Evolutionary conservation across 2,888 invertebrate genomes (phyloP), one percentile per base, ranked within the genome.

Genomic region (Eretmocerus hayati): DNA sequence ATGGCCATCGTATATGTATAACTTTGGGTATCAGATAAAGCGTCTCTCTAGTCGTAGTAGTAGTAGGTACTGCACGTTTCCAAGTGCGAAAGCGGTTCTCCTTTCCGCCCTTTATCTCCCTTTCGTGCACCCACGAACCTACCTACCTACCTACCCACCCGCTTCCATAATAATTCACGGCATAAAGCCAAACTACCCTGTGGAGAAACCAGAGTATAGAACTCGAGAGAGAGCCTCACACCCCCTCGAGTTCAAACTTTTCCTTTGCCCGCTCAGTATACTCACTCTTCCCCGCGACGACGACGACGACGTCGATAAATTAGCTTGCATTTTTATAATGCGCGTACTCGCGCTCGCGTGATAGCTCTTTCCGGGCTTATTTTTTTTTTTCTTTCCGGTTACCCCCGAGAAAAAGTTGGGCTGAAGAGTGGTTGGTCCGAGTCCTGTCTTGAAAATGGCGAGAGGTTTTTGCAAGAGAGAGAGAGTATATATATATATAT

Each of bases 161-260:
- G 54, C 53, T 52, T 54, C 41, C 56, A 60, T 63, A 64, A 67
- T 68, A 67, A 69, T 64, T 68, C 63, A 68, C 65, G 64, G 64
- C 65, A 66, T 62, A 62, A 57, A 57, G 56, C 57, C 56, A 56
- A 61, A 60, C 58, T 62, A 58, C 58, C 57, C 57, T 54, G 58
- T 52, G 55, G 53, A 49, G 26, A 6, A 11, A 26, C 8, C 26
- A 26, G 26, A n/a, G n/a, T n/a, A n/a, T n/a, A n/a, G n/a, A n/a
- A n/a, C n/a, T n/a, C n/a, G n/a, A n/a, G n/a, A n/a, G n/a, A 26
- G 53, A 50, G 53, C 50, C 42, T n/a, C n/a, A n/a, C n/a, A n/a
- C n/a, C n/a, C n/a, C n/a, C n/a, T n/a, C 26, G 26, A 26, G 56
- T 53, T 53, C 53, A 58, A 58, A 58, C 56, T 59, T 59, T 55